Evolutionary conservation across 2,888 invertebrate genomes (phyloP), one percentile per base, ranked within the genome.

Genomic region (Trissolcus brochymenae): DNA sequence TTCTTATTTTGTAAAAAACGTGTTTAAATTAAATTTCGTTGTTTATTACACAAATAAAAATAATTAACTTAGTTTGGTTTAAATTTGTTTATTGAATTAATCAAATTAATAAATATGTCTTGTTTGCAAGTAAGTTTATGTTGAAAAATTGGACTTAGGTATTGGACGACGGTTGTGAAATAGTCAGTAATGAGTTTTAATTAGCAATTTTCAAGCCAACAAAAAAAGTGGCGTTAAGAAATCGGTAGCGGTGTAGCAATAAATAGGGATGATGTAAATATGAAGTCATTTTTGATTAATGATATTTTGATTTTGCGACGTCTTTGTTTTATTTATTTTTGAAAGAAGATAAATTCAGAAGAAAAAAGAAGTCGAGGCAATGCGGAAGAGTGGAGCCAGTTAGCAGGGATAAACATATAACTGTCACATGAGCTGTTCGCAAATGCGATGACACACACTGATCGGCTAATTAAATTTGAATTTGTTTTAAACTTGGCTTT

Each of bases 371-470:
- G 49, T n/a, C 53, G 50, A 66, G 54, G 71, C 62, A 43, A 56
- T 50, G 66, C 66, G 66, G 66, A 73, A 73, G 66, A 73, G 9
- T 19, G 40, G 51, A 50, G 49, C 49, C 41, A 46, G 66, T 61
- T 25, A 13, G 56, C 29, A 43, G 60, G 73, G 61, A 73, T 73
- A 74, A 74, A 74, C 74, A 66, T 74, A 67, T 67, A 74, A 67
- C 62, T 74, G 67, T 74, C 74, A 62, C 67, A 54, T 61, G 41
- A 53, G 29, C 72, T 60, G 72, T 60, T 73, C 92, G 98, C 98
- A 89, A 98, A 92, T 86, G 94, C 92, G 83, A 94, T 92, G 89
- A 98, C 73, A 55, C 73, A 21, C 51, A 41, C 73, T 25, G 51
- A 73, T 55, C 66, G 43, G 13, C 35, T 64, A 73, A 73, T 66